Conservation (phyloP, 2,113 vertebrate genomes). For the Cyphomyrus plagiostoma region DNA sequence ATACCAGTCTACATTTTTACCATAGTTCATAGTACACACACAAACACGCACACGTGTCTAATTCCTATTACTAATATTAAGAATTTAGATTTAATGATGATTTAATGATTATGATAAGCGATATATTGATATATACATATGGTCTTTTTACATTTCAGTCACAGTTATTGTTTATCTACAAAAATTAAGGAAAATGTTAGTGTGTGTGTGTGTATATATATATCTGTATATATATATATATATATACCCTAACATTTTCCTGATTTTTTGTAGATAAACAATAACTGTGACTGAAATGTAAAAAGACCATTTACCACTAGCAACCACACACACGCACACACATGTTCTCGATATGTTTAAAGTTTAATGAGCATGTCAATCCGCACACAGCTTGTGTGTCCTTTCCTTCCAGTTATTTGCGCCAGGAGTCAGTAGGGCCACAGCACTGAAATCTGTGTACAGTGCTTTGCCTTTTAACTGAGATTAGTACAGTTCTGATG, state of each 20-base stretch:
- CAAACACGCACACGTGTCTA: not conserved
- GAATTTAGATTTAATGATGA: not conserved
- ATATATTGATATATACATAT: not conserved
- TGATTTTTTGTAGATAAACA: not conserved
- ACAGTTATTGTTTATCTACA: not conserved
- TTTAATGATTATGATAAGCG: not conserved
- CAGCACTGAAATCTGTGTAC: slow-evolving; percentile 41
- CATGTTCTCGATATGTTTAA: slow-evolving; percentile 31
- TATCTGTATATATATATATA: too few relatives aligned
- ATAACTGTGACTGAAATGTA: not conserved
- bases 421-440: slow-evolving; percentile 36
- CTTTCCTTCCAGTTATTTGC: slow-evolving; percentile 43
- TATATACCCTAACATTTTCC: not conserved
- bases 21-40: not conserved
- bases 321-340: not conserved
- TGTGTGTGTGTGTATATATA: too few relatives aligned
- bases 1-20: not conserved
- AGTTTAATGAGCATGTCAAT: slow-evolving; percentile 35
- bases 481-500: slow-evolving; percentile 57
- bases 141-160: not conserved
- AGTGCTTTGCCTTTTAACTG: slow-evolving; percentile 57
- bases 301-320: not conserved
- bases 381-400: slow-evolving; percentile 41
- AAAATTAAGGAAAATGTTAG: not conserved
- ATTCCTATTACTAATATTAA: not conserved